Conservation (phyloP, 2,797 vertebrate genomes). For the Periophthalmus magnuspinnatus region DNA sequence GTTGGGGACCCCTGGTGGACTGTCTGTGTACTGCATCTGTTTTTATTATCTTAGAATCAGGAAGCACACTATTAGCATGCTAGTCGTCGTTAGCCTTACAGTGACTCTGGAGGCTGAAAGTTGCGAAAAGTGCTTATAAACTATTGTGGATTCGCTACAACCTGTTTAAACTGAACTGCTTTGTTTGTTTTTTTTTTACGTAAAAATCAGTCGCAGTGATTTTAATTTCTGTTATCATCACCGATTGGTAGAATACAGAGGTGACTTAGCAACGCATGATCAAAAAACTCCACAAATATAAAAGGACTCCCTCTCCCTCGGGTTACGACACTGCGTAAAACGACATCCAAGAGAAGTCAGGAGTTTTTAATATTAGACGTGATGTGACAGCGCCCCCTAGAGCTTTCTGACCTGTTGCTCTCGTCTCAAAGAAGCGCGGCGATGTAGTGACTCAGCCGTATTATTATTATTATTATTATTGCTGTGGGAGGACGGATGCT, state of each 20-base stretch:
- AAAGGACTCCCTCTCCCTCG: constrained; percentile 18
- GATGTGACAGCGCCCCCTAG: constrained; percentile 23
- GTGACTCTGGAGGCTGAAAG: too few species aligned
- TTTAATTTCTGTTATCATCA: not conserved
- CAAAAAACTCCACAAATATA: constrained; percentile 27
- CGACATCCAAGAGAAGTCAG: constrained; percentile 18
- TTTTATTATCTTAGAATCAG: too few species aligned
- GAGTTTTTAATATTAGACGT: constrained; percentile 36
- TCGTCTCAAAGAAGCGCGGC: constrained; percentile 18
- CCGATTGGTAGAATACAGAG: not conserved
- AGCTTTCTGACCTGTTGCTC: constrained; percentile 32
- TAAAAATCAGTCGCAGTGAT: too few species aligned
- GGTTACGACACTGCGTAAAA: constrained; percentile 24
- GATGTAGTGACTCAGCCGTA: constrained; percentile 7
- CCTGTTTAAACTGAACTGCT: too few species aligned
- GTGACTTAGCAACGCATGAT: constrained; percentile 15
- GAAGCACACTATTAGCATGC: too few species aligned
- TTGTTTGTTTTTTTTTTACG: too few species aligned
- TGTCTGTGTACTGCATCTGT: too few species aligned
- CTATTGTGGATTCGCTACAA: too few species aligned
- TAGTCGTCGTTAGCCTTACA: too few species aligned
- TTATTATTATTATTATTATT: not conserved
- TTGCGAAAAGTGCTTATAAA: too few species aligned
- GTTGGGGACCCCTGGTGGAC: too few species aligned
- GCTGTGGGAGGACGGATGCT: not conserved